phyloP scores from a whole-genome alignment of 2,888 invertebrate species.

The Ennomos fuscantarius region DNA sequence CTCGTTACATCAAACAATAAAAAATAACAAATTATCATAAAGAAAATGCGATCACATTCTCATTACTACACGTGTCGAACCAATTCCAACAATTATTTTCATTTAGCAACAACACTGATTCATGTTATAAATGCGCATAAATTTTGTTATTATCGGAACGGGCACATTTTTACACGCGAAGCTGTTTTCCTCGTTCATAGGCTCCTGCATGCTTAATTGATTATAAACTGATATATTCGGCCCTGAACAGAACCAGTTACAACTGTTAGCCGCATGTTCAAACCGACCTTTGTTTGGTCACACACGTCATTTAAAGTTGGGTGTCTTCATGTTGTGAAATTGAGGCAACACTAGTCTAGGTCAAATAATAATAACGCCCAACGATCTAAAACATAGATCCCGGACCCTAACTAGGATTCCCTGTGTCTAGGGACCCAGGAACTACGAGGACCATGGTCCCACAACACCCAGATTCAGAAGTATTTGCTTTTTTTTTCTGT shows the following conservation, averaged over 20 bases:
- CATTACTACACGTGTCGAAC: conserved; percentile 23
- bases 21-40: not conserved
- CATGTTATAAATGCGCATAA: conserved; percentile 29
- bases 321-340: no score
- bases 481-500: no score
- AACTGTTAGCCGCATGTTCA: not conserved
- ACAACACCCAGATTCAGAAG: no score
- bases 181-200: conserved; percentile 8
- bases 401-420: no score
- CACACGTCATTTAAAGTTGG: not conserved
- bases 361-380: no score
- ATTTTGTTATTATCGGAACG: conserved; percentile 16
- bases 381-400: no score
- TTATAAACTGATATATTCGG: conserved; percentile 1
- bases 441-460: no score
- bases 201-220: no score
- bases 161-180: conserved; percentile 21
- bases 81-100: conserved; percentile 21
- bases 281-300: conserved; percentile 9
- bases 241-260: conserved; percentile 19
- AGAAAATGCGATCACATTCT: conserved; percentile 8
- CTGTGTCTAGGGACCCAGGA: no score
- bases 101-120: conserved; percentile 25
- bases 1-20: no score
- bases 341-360: no score